These are phyloP conservation scores for Limanda limanda DNA, from an alignment of 2,113 vertebrate genomes.

Conservation along the genomic window DNA sequence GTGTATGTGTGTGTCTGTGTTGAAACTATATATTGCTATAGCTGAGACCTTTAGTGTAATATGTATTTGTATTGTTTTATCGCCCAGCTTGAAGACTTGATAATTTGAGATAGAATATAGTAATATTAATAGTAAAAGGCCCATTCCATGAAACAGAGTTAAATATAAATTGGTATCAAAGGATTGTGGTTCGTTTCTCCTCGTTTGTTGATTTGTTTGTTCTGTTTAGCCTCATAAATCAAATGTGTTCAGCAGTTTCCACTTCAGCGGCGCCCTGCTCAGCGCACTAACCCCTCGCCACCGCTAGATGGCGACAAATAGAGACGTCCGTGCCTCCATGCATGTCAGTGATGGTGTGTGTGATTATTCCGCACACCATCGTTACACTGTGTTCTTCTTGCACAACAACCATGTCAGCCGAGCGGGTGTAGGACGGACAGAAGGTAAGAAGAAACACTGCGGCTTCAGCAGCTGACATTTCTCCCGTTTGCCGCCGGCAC, in stretches of 20 bases:
- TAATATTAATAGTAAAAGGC: no score
- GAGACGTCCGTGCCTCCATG: not conserved
- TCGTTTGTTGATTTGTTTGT: no score
- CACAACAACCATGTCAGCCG: conserved; percentile 73
- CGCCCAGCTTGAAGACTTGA: no score
- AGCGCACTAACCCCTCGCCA: not conserved
- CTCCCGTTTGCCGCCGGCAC: not conserved
- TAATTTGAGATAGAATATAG: no score
- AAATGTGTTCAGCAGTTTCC: not conserved
- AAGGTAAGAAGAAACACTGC: conserved; percentile 62
- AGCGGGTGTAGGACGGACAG: conserved; percentile 54
- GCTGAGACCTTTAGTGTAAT: no score
- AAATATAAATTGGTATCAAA: no score
- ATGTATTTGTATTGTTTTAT: no score
- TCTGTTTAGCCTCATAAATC: no score
- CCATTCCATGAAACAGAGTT: no score
- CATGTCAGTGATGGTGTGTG: conserved; percentile 64
- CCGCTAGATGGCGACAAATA: conserved; percentile 75
- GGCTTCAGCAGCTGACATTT: not conserved
- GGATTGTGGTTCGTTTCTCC: no score
- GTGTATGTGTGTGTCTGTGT: no score
- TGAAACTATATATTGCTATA: no score
- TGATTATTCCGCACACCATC: conserved; percentile 72
- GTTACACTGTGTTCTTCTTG: conserved; percentile 65
- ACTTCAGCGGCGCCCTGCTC: conserved; percentile 5